phyloP scores from a whole-genome alignment of 2,797 vertebrate species.

The Periophthalmus magnuspinnatus region DNA sequence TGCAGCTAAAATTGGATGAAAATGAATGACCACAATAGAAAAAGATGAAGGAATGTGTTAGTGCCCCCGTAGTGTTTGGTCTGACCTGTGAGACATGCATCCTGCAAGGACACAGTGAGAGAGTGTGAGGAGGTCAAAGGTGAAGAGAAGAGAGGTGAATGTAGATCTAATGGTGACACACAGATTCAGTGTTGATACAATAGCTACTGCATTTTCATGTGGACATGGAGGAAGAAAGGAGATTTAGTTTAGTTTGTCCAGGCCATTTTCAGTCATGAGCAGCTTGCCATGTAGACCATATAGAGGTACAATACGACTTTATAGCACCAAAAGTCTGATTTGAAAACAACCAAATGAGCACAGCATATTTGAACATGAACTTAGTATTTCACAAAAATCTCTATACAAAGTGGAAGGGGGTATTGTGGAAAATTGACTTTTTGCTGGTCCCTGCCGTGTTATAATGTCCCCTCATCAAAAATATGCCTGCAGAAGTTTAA shows the following conservation, averaged over 20 bases:
- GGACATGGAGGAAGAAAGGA: constrained; percentile 19
- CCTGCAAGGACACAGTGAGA: constrained; percentile 29
- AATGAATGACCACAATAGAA: constrained; percentile 36
- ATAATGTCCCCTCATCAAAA: too few species aligned
- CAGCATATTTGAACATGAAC: not conserved
- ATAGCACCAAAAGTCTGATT: not conserved
- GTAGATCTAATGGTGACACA: constrained; percentile 43
- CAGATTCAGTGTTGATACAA: constrained; percentile 30
- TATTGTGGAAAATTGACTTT: too few species aligned
- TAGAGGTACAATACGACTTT: not conserved
- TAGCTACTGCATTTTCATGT: constrained; percentile 27
- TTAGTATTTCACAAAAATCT: not conserved
- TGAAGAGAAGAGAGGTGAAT: constrained; percentile 40
- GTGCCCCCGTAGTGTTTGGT: constrained; percentile 41
- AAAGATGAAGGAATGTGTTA: constrained; percentile 25
- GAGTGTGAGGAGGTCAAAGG: constrained; percentile 39
- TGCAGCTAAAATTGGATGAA: constrained; percentile 39
- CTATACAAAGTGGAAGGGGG: too few species aligned
- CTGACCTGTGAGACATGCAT: constrained; percentile 32
- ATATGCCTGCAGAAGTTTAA: too few species aligned
- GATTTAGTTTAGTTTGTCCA: not conserved
- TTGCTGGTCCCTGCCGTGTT: too few species aligned
- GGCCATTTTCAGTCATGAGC: not conserved
- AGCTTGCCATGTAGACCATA: not conserved
- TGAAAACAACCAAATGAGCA: not conserved